These are phyloP conservation scores for Napeogenes inachia DNA, from an alignment of 2,888 invertebrate genomes.

Conservation along the genomic window DNA sequence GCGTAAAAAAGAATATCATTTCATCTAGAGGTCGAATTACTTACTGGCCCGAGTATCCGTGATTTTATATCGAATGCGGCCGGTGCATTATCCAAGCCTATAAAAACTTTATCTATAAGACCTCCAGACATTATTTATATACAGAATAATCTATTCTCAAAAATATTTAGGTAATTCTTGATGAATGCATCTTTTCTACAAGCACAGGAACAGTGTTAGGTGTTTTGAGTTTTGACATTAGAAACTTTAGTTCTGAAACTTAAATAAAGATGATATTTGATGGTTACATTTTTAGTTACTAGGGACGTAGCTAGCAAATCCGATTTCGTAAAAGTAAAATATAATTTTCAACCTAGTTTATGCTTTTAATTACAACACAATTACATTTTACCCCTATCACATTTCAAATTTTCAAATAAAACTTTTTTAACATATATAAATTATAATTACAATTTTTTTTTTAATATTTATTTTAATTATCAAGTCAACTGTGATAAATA, in stretches of 20 bases:
- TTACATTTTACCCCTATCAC: no score
- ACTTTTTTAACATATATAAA: no score
- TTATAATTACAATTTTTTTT: no score
- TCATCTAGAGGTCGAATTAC: slow-evolving; percentile 33
- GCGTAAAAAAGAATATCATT: slow-evolving; percentile 3
- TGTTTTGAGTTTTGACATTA: slow-evolving; percentile 30
- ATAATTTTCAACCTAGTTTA: no score
- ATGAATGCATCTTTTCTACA: slow-evolving; percentile 52
- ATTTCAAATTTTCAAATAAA: no score
- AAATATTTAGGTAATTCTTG: slow-evolving; percentile 40
- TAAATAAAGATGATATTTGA: background rate
- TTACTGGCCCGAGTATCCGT: slow-evolving; percentile 82
- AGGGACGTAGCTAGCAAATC: slow-evolving; percentile 11
- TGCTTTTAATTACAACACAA: no score
- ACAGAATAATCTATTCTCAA: slow-evolving; percentile 32
- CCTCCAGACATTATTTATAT: slow-evolving; percentile 64
- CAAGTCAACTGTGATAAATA: no score
- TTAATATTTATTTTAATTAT: no score
- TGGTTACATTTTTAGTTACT: background rate
- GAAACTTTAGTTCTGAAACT: slow-evolving; percentile 17
- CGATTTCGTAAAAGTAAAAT: background rate
- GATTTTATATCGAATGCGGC: slow-evolving; percentile 85
- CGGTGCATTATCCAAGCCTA: slow-evolving; percentile 87
- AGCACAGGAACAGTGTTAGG: slow-evolving; percentile 15
- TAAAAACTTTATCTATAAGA: slow-evolving; percentile 83